Evolutionary conservation across 2,888 invertebrate genomes (phyloP).

Genomic region (Sthenelais limicola): DNA sequence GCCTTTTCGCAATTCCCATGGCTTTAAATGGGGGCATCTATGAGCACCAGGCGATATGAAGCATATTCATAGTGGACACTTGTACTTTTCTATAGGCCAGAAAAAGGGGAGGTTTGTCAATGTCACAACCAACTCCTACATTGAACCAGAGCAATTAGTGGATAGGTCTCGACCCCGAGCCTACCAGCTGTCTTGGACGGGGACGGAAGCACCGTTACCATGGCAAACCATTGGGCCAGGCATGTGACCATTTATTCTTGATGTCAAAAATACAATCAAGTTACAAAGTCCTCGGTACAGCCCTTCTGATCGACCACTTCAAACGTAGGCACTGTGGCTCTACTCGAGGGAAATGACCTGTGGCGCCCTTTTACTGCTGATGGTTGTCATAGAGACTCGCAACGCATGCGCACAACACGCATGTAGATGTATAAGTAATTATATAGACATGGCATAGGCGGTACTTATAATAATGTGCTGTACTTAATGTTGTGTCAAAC

Average conservation of each 20-base stretch:
- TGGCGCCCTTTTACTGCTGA: slow-evolving; percentile 8
- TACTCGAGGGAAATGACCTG: background rate
- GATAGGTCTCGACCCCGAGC: slow-evolving; percentile 15
- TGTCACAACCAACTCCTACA: too few species aligned
- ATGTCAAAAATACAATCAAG: background rate
- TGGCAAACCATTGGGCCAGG: background rate
- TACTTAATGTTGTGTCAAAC: too few species aligned
- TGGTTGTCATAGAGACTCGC: slow-evolving; percentile 12
- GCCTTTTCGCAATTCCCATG: too few species aligned
- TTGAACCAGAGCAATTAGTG: slow-evolving; percentile 31
- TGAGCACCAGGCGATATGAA: too few species aligned
- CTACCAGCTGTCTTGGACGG: slow-evolving; percentile 10
- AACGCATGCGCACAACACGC: slow-evolving; percentile 19
- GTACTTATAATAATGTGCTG: too few species aligned
- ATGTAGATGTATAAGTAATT: slow-evolving; percentile 4
- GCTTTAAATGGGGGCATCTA: too few species aligned
- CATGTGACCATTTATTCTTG: background rate
- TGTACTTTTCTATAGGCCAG: slow-evolving; percentile 30
- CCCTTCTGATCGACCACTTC: slow-evolving; percentile 3
- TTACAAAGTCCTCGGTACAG: slow-evolving; percentile 25
- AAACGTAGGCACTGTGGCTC: slow-evolving; percentile 1
- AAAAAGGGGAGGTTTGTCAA: slow-evolving; percentile 30
- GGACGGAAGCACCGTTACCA: background rate
- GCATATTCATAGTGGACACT: slow-evolving; percentile 27
- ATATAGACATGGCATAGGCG: slow-evolving; percentile 15